Conservation (phyloP, 2,888 invertebrate species). For the Dynastes hyllus region DNA sequence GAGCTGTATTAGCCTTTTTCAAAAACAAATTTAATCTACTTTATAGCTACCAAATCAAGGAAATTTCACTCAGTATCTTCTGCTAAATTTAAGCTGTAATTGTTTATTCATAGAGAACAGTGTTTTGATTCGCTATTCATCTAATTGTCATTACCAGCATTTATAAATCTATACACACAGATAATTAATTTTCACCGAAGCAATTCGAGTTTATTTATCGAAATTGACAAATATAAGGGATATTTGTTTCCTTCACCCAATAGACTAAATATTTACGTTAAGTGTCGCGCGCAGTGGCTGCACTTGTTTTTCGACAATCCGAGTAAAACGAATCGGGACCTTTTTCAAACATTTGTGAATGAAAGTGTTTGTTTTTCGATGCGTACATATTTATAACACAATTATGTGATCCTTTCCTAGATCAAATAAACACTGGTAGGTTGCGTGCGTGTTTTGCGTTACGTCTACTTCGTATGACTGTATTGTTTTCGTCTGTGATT, state of each 20-base stretch:
- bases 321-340: slow-evolving; percentile 15
- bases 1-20: no score
- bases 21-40: no score
- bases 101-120: no score
- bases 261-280: slow-evolving; percentile 49
- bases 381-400: slow-evolving; percentile 31
- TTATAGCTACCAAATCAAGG: no score
- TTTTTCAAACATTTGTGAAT: slow-evolving; percentile 37
- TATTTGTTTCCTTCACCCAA: slow-evolving; percentile 23
- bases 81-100: no score
- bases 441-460: slow-evolving; percentile 26
- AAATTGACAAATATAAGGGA: slow-evolving; percentile 36
- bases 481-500: slow-evolving; percentile 29
- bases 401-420: slow-evolving; percentile 22
- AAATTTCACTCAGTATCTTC: no score
- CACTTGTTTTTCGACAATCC: slow-evolving; percentile 31
- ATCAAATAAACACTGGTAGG: slow-evolving; percentile 29
- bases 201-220: slow-evolving; percentile 5
- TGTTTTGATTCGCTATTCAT: neutral
- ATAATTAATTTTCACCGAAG: slow-evolving; percentile 9
- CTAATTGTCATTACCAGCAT: neutral
- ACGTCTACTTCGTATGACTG: slow-evolving; percentile 13
- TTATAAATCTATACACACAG: neutral
- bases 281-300: slow-evolving; percentile 32
- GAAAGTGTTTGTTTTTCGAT: slow-evolving; percentile 36